These are phyloP conservation scores for Centruroides vittatus DNA, from an alignment of 1,140 invertebrate species.

Conservation along the genomic window DNA sequence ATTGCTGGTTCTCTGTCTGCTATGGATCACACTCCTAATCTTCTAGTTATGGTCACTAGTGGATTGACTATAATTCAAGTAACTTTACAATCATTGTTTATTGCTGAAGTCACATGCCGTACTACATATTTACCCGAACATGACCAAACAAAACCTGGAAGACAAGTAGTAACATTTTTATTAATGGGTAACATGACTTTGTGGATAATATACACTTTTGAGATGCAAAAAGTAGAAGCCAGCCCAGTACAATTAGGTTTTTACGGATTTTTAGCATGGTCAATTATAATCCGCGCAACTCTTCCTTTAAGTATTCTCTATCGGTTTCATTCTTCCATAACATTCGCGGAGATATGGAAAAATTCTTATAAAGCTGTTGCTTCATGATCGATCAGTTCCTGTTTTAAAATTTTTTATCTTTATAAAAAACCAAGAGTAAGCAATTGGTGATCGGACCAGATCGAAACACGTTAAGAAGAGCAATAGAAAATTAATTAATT, in stretches of 20 bases:
- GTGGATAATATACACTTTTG: constrained; percentile 92
- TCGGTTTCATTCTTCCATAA: constrained; percentile 85
- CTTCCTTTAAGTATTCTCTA: constrained; percentile 88
- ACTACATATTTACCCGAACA: constrained; percentile 80
- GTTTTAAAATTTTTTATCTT: too few relatives aligned
- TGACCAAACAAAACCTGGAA: constrained; percentile 80
- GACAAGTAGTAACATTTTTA: constrained; percentile 88
- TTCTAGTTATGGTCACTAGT: constrained; percentile 77
- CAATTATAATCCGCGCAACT: constrained; percentile 80
- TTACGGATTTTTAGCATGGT: constrained; percentile 88
- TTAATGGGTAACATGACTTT: constrained; percentile 88
- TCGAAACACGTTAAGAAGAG: too few relatives aligned
- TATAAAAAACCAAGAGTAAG: too few relatives aligned
- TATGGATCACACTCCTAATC: constrained; percentile 52
- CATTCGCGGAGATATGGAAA: constrained; percentile 95
- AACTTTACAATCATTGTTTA: constrained; percentile 83
- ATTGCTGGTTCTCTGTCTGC: constrained; percentile 72
- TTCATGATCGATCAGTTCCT: background rate
- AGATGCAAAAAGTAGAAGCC: constrained; percentile 79
- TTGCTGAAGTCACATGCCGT: constrained; percentile 80
- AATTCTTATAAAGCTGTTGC: constrained; percentile 67
- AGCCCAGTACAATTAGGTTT: constrained; percentile 84
- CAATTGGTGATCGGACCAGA: too few relatives aligned
- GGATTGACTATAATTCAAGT: constrained; percentile 69
- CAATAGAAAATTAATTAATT: too few relatives aligned